Evolutionary conservation across 2,113 vertebrate species (phyloP).

Genomic region (Petaurus breviceps): DNA sequence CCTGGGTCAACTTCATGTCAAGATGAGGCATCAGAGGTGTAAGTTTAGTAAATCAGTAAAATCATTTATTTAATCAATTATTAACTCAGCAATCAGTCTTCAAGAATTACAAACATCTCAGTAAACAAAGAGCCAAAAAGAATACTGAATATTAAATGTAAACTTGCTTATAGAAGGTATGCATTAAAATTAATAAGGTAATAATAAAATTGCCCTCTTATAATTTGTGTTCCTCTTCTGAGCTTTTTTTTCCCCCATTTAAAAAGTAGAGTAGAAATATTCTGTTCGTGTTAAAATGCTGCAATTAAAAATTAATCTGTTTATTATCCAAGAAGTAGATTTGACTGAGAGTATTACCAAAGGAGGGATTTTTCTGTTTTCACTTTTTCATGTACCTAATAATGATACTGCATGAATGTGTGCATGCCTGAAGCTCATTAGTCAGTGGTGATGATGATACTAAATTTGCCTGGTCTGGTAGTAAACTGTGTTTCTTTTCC

Average conservation of each 20-base stretch:
- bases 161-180: neutral
- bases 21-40: neutral
- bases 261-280: neutral
- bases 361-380: neutral
- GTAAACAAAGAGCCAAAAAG: neutral
- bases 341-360: conserved; percentile 32
- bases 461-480: neutral
- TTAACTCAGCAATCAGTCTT: neutral
- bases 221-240: neutral
- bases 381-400: neutral
- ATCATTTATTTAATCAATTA: neutral
- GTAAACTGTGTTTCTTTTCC: conserved; percentile 11
- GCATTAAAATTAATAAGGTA: neutral
- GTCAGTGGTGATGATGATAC: neutral
- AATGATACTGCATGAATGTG: neutral
- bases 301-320: neutral
- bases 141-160: neutral
- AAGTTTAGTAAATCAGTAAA: neutral
- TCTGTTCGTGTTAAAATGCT: neutral
- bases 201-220: neutral
- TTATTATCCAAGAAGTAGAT: conserved; percentile 35
- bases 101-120: neutral
- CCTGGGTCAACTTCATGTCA: neutral
- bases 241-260: neutral
- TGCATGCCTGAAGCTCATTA: neutral